Percentiles rank a stretch among this genome's conserved stretches.
These are phyloP conservation scores for Hydrophis major DNA, from an alignment of 2,797 vertebrate species.

Conservation along the genomic window DNA sequence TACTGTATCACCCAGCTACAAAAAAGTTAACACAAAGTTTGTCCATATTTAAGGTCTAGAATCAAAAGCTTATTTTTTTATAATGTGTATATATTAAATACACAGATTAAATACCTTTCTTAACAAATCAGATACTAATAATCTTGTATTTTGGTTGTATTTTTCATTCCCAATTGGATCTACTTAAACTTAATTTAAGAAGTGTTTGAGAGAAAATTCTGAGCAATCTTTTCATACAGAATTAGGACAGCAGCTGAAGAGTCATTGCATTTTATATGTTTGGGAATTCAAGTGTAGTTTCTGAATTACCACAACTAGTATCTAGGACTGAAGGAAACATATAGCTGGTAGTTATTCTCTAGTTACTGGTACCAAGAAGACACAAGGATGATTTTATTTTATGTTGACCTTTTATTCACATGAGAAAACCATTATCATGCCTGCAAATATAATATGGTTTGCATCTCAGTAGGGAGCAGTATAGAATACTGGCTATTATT, in stretches of 20 bases:
- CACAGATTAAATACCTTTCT: not conserved
- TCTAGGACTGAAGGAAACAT: not conserved
- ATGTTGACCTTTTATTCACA: not conserved
- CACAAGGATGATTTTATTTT: not conserved
- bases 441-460: not conserved
- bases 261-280: not conserved
- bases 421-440: not conserved
- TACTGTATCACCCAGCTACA: not conserved
- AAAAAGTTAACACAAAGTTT: not conserved
- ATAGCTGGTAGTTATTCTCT: not conserved
- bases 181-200: not conserved
- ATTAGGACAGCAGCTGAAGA: not conserved
- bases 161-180: not conserved
- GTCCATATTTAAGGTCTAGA: not conserved
- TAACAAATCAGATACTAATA: not conserved
- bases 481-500: not conserved
- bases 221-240: not conserved
- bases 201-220: not conserved
- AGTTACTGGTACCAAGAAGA: not conserved
- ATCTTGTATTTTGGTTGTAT: not conserved
- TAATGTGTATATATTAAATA: not conserved
- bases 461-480: not conserved
- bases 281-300: not conserved
- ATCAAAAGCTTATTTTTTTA: not conserved
- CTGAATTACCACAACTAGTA: not conserved